Evolutionary conservation across 2,797 vertebrate genomes (phyloP), one percentile per base, ranked within the genome.

Genomic region (Sebastes paucispinis): DNA sequence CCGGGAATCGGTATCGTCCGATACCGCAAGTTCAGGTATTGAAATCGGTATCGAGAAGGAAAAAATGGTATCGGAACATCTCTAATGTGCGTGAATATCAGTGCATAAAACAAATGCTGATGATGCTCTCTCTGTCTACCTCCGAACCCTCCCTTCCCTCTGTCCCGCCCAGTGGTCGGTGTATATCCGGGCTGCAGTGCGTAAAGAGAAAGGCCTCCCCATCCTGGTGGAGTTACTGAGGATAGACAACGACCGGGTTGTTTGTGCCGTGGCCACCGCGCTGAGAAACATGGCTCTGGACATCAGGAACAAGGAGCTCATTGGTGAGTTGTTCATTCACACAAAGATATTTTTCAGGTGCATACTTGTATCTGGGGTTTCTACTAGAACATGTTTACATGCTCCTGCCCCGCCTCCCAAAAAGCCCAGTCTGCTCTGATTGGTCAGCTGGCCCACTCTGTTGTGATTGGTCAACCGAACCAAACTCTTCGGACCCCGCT

Each of bases 261-360:
- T 99, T 27, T 99, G 98, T 69, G 98, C 98, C 0, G 98, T 99
- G 80, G 98, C 98, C 86, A 99, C 98, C 0, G 98, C 98, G 1
- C 96, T 99, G 86, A 96, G 98, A 77, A 99, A 99, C 95, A 99
- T 99, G 98, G 98, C 98, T 89, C 95, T 99, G 95, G 98, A 99
- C 89, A 97, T 99, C 91, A 96, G 98, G 94, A 99, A 99, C 94
- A 99, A 99, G 93, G 98, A 99, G 80, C 95, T 99, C 78, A 99
- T 99, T 31, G 98, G 98, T 99, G 95, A 29, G 97, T 90, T 5
- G 8, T 10, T 22, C 1, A 18, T 14, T 50, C 20, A 52, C 50
- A 43, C 1, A 47, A 47, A 47, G 1, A 47, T 47, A 47, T 47
- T 47, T 47, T 47, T 47, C 6, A 47, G 43, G 43, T 47, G 39